Conservation (phyloP, 2,797 vertebrate species). For the Microctenopoma steveboyesi region DNA sequence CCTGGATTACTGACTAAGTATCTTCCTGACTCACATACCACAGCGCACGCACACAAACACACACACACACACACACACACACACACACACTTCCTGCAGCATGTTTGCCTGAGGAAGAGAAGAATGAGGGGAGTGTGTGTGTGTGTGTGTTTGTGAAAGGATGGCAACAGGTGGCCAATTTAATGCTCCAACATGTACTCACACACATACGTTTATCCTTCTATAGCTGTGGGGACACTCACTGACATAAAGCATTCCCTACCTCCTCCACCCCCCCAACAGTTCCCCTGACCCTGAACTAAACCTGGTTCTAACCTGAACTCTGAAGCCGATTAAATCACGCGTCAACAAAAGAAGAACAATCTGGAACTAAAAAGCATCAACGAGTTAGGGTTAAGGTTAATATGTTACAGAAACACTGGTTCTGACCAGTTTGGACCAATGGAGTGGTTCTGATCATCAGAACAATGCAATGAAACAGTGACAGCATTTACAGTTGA, state of each 20-base stretch:
- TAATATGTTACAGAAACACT: no score
- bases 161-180: constrained; percentile 66
- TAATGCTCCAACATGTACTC: constrained; percentile 41
- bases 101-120: constrained; percentile 51
- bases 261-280: no score
- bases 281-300: no score
- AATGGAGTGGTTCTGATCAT: no score
- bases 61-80: not conserved
- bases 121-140: constrained; percentile 46
- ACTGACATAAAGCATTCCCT: not conserved
- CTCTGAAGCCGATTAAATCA: no score
- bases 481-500: no score
- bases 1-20: constrained; percentile 41
- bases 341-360: no score
- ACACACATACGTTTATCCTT: constrained; percentile 8
- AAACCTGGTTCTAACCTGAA: no score
- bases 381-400: no score
- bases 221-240: not conserved
- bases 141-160: constrained; percentile 42
- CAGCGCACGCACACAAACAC: not conserved
- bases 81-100: constrained; percentile 28
- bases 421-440: no score
- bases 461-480: no score
- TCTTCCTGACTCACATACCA: constrained; percentile 31
- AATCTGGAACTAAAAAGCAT: no score